phyloP scores from a whole-genome alignment of 37 sponge, comb jelly and placozoan genomes.

The Chondrosia reniformis region DNA sequence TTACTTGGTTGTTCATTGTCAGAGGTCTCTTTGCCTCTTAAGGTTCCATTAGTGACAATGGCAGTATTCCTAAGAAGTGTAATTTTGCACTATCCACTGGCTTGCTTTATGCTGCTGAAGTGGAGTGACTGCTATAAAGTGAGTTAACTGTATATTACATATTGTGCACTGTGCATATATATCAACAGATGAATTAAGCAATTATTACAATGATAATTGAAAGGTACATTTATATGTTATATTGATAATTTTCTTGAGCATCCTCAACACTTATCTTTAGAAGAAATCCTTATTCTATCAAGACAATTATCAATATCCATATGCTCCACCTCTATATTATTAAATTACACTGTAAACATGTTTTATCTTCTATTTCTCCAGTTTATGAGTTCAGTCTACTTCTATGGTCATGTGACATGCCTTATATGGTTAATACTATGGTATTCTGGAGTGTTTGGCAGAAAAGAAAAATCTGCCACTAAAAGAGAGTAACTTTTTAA shows the following conservation, averaged over 20 bases:
- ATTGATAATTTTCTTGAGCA: no score
- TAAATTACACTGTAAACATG: no score
- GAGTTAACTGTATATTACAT: neutral
- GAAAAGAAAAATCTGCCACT: no score
- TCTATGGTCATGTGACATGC: constrained; percentile 34
- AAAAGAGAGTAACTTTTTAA: no score
- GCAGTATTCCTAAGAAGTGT: constrained; percentile 31
- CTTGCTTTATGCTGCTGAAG: constrained; percentile 49
- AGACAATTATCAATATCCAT: no score
- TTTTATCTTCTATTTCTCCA: constrained; percentile 2
- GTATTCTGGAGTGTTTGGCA: neutral
- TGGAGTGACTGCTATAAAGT: constrained; percentile 55
- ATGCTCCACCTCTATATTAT: no score
- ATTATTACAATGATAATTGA: no score
- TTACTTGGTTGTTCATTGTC: constrained; percentile 18
- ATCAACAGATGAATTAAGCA: no score
- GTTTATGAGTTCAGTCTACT: constrained; percentile 62
- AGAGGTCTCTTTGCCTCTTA: constrained; percentile 9
- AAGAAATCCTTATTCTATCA: no score
- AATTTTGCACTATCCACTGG: constrained; percentile 48
- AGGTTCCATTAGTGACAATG: constrained; percentile 18
- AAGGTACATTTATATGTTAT: no score
- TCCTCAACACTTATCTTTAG: no score
- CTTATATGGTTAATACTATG: constrained; percentile 27
- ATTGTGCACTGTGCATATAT: no score